Evolutionary conservation across 2,888 invertebrate species (phyloP).

Genomic region (Cantharis rufa): DNA sequence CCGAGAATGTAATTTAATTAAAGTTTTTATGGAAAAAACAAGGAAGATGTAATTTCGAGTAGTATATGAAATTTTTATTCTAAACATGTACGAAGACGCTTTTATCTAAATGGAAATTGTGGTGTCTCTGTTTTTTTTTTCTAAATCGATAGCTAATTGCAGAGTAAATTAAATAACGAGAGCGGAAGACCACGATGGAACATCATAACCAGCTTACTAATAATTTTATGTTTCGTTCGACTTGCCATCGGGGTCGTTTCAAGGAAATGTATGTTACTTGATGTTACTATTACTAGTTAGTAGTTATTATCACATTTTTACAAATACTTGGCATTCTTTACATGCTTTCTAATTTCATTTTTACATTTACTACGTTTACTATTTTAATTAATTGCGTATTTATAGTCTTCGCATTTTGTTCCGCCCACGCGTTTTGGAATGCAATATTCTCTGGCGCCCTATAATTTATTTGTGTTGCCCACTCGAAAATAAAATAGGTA

Average conservation of each 20-base stretch:
- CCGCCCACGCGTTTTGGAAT: background rate
- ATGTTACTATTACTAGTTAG: background rate
- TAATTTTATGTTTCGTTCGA: slow-evolving; percentile 11
- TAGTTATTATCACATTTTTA: background rate
- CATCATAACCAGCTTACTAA: slow-evolving; percentile 1
- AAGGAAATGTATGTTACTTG: slow-evolving; percentile 4
- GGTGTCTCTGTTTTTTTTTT: background rate
- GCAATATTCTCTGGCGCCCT: background rate
- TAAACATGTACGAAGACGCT: background rate
- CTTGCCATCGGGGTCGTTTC: slow-evolving; percentile 15
- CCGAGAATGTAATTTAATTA: background rate
- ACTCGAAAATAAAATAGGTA: background rate
- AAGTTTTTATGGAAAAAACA: background rate
- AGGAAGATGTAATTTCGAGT: background rate
- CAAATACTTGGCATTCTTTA: background rate
- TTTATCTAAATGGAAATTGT: background rate
- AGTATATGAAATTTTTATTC: background rate
- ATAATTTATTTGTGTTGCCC: background rate
- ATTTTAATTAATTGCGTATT: background rate
- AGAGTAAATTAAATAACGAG: slow-evolving; percentile 10
- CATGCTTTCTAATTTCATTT: background rate
- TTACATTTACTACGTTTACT: background rate
- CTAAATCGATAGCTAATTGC: background rate
- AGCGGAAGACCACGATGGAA: slow-evolving; percentile 3
- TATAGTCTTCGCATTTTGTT: background rate